Percentiles rank a stretch among this genome's conserved stretches.
phyloP scores from a whole-genome alignment of 2,888 invertebrate genomes.

The Leptinotarsa rubiginosa region DNA sequence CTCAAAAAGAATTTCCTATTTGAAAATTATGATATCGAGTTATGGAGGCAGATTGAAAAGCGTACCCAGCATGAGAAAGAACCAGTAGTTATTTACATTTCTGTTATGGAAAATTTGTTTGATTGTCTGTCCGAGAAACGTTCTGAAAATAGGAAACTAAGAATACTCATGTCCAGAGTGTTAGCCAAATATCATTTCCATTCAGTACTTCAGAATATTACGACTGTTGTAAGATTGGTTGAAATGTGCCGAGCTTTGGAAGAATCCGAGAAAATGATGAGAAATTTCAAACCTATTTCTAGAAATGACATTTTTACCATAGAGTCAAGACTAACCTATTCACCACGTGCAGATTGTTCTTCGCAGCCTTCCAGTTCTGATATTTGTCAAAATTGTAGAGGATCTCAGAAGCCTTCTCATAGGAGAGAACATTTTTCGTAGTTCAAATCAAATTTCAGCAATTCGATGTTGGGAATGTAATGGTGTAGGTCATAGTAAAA shows the following conservation, averaged over 20 bases:
- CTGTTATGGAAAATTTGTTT: slow-evolving; percentile 27
- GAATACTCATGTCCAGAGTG: slow-evolving; percentile 7
- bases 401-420: neutral
- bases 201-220: slow-evolving; percentile 11
- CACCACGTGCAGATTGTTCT: neutral
- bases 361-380: neutral
- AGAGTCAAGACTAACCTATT: slow-evolving; percentile 10
- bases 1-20: slow-evolving; percentile 12
- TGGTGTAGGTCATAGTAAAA: slow-evolving; percentile 10
- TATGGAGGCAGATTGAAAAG: slow-evolving; percentile 26
- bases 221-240: neutral
- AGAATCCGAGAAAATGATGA: slow-evolving; percentile 17
- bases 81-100: slow-evolving; percentile 23
- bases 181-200: slow-evolving; percentile 12
- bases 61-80: slow-evolving; percentile 26
- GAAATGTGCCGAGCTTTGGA: slow-evolving; percentile 24
- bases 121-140: slow-evolving; percentile 17
- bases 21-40: slow-evolving; percentile 13
- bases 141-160: slow-evolving; percentile 7
- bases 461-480: slow-evolving; percentile 26
- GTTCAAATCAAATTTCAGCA: neutral
- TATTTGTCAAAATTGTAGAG: neutral
- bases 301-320: slow-evolving; percentile 14
- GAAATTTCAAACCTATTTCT: slow-evolving; percentile 20
- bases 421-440: too few relatives aligned